Conservation (phyloP, 2,113 vertebrate genomes). For the Platysternon megacephalum region DNA sequence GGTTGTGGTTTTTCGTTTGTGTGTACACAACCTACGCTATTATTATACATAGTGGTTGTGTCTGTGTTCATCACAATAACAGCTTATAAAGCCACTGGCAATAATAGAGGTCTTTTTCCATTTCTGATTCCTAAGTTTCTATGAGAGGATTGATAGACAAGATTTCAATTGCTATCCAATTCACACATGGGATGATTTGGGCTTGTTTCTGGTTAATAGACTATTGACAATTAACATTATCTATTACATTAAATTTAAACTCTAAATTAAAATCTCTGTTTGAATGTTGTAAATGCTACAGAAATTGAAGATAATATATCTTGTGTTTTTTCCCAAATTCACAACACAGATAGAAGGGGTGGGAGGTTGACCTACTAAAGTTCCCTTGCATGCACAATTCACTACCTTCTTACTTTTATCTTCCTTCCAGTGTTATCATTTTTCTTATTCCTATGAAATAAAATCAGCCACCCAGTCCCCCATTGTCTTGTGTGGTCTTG, state of each 20-base stretch:
- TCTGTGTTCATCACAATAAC: not conserved
- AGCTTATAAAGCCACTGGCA: not conserved
- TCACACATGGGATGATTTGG: not conserved
- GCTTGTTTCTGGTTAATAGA: slow-evolving; percentile 36
- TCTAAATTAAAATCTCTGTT: not conserved
- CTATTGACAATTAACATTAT: not conserved
- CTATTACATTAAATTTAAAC: not conserved
- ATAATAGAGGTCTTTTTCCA: not conserved
- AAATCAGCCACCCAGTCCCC: not conserved
- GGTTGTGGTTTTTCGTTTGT: not conserved
- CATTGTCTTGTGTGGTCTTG: rapidly evolving
- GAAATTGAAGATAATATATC: slow-evolving; percentile 10
- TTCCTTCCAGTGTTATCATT: not conserved
- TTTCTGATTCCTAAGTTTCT: not conserved
- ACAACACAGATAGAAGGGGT: not conserved
- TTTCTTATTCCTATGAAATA: not conserved
- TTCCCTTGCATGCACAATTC: not conserved
- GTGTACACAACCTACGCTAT: not conserved
- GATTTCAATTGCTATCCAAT: not conserved
- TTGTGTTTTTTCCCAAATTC: not conserved
- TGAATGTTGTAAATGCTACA: not conserved
- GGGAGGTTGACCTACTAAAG: not conserved
- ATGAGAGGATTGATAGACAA: not conserved
- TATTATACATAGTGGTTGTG: not conserved
- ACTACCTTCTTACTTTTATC: not conserved